Evolutionary conservation across 2,113 vertebrate species (phyloP).

Genomic region (Synchiropus splendidus): DNA sequence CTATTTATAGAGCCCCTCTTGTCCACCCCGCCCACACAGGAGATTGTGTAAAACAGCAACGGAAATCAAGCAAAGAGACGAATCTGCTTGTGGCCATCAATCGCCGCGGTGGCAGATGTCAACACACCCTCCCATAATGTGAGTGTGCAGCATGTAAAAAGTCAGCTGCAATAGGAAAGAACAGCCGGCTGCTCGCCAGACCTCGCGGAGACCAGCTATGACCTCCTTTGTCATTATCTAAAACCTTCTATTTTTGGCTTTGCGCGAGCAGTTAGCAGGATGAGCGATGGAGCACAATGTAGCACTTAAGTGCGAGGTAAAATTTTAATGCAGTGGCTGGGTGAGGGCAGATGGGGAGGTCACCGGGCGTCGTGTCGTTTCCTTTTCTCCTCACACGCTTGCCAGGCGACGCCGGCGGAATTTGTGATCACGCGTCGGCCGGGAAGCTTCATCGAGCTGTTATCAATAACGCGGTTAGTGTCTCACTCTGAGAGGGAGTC

Average conservation of each 20-base stretch:
- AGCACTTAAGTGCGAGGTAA: constrained; percentile 1
- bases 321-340: constrained; percentile 2
- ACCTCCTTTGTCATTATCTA: constrained; percentile 42
- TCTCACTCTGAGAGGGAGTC: constrained; percentile 20
- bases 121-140: constrained; percentile 30
- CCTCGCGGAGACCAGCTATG: constrained; percentile 13
- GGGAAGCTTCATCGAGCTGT: constrained; percentile 12
- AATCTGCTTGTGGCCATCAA: constrained; percentile 40
- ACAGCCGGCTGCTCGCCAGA: constrained; percentile 26
- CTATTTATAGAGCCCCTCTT: constrained; percentile 49
- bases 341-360: constrained; percentile 3
- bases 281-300: constrained; percentile 7
- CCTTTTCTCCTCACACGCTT: neutral
- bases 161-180: constrained; percentile 24
- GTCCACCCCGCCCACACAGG: constrained; percentile 39
- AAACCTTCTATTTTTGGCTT: constrained; percentile 28
- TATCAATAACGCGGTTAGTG: constrained; percentile 54
- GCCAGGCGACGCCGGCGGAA: constrained; percentile 5
- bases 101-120: constrained; percentile 40
- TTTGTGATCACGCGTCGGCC: constrained; percentile 20
- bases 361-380: constrained; percentile 4
- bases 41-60: constrained; percentile 41
- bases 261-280: constrained; percentile 7
- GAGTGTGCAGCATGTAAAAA: constrained; percentile 28
- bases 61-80: constrained; percentile 33